Evolutionary conservation across 2,113 vertebrate genomes (phyloP), one percentile per base, ranked within the genome.

Genomic region (Procavia capensis): DNA sequence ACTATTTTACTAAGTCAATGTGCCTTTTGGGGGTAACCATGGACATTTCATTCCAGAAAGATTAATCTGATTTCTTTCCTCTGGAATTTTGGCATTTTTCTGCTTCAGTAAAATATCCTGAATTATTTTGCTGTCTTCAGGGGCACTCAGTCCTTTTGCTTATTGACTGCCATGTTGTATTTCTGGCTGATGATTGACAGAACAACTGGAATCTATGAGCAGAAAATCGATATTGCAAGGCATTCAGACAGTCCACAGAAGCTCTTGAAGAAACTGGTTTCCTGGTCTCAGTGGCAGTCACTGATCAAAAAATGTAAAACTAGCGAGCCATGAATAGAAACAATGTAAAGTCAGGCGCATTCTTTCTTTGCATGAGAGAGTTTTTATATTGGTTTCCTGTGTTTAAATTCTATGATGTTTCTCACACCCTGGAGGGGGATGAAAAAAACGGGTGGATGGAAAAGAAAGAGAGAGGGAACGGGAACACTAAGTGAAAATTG

Each of bases 191-290:
- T 99, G 99, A 99, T 96, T 99, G 99, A 99, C 99, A 99, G 98
- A 98, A 98, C 97, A 99, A 98, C 98, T 98, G 98, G 98, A 98
- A 98, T 96, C 98, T 98, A 95, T 94, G 82, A 99, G 98, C 98
- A 99, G 99, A 98, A 99, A 99, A 99, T 99, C 99, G 98, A 98
- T 99, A 99, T 99, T 94, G 97, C 97, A 98, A 98, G 98, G 99
- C 98, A 98, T 99, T 98, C 97, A 98, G 98, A 99, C 98, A 98
- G 97, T 98, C 97, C 98, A 97, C 96, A 97, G 97, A 98, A 98
- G 97, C 97, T 99, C 98, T 98, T 98, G 90, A 99, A 99, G 98
- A 98, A 99, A 98, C 99, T 98, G 98, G 98, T 98, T 99, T 98
- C 97, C 98, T 98, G 98, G 98, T 99, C 95, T 96, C 98, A 96